Percentiles rank a stretch among this genome's conserved stretches.
phyloP scores from a whole-genome alignment of 2,888 invertebrate genomes.

The Acrobasis suavella region DNA sequence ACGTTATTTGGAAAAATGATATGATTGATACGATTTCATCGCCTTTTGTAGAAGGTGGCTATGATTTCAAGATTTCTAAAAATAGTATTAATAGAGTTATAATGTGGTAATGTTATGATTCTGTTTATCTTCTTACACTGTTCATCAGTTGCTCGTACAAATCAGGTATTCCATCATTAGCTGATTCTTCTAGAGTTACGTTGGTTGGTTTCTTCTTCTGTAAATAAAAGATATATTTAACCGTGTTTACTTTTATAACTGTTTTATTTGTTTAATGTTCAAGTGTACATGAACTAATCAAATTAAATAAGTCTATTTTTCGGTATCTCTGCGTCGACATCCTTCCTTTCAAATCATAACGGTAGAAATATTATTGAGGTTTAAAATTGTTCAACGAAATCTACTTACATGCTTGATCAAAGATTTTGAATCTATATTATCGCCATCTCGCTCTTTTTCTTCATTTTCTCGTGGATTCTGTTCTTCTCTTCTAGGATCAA shows the following conservation, averaged over 20 bases:
- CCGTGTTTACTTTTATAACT: neutral
- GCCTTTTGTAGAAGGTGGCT: too few relatives aligned
- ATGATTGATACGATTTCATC: too few relatives aligned
- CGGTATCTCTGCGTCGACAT: too few relatives aligned
- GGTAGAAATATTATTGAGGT: neutral
- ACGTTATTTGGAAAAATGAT: too few relatives aligned
- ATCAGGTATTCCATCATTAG: neutral
- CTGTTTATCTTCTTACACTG: neutral
- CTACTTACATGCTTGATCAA: slow-evolving; percentile 38
- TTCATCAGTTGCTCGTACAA: slow-evolving; percentile 7
- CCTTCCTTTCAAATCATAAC: too few relatives aligned
- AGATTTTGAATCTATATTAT: slow-evolving; percentile 5
- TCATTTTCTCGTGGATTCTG: neutral
- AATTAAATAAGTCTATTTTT: too few relatives aligned
- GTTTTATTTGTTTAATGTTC: too few relatives aligned
- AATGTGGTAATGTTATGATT: neutral
- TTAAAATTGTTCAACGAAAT: neutral
- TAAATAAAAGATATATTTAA: neutral
- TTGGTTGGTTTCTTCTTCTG: neutral
- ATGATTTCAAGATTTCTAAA: too few relatives aligned
- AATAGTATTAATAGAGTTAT: too few relatives aligned
- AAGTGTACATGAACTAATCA: too few relatives aligned
- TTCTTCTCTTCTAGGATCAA: neutral
- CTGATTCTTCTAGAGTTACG: neutral
- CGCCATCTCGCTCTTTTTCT: neutral